A percentile compares a stretch with the other conserved stretches of the same genome.
phyloP scores from a whole-genome alignment of 2,797 vertebrate species.

The Podargus strigoides region DNA sequence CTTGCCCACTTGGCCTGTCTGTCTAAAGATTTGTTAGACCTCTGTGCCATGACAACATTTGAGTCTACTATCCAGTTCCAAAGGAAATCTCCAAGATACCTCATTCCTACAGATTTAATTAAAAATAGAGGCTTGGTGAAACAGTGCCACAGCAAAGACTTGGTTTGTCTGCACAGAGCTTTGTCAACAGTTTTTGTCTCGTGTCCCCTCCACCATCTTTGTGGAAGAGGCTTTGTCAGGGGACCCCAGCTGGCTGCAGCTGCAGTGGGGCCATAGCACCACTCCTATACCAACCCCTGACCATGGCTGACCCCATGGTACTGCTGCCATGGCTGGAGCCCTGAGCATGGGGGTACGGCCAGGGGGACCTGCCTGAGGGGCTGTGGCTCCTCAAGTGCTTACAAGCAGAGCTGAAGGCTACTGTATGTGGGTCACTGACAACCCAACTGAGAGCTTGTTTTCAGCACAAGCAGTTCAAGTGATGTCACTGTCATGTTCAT shows the following conservation, averaged over 20 bases:
- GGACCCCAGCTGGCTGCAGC: no score
- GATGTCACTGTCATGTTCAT: not conserved
- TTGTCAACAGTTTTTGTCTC: not conserved
- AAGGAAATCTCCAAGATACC: not conserved
- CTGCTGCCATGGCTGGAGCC: rapidly evolving
- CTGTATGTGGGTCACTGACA: not conserved
- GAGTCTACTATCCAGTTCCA: not conserved
- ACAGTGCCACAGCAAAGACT: not conserved
- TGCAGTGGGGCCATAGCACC: not conserved
- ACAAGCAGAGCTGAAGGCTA: not conserved
- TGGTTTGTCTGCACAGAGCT: not conserved
- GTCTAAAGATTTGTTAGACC: not conserved
- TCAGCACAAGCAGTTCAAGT: not conserved
- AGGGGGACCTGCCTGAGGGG: not conserved
- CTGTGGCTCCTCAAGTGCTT: not conserved
- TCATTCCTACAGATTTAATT: not conserved
- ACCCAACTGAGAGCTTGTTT: not conserved
- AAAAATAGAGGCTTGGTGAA: not conserved
- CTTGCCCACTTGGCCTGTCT: not conserved
- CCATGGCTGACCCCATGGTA: rapidly evolving
- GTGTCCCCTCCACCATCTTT: not conserved
- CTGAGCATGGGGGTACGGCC: rapidly evolving
- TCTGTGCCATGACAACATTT: not conserved
- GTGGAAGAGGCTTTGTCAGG: not conserved
- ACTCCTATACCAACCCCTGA: not conserved